A percentile compares a stretch with the other conserved stretches of the same genome.
phyloP scores from a whole-genome alignment of 1,140 invertebrate species.

The Drosophila lacertosa region DNA sequence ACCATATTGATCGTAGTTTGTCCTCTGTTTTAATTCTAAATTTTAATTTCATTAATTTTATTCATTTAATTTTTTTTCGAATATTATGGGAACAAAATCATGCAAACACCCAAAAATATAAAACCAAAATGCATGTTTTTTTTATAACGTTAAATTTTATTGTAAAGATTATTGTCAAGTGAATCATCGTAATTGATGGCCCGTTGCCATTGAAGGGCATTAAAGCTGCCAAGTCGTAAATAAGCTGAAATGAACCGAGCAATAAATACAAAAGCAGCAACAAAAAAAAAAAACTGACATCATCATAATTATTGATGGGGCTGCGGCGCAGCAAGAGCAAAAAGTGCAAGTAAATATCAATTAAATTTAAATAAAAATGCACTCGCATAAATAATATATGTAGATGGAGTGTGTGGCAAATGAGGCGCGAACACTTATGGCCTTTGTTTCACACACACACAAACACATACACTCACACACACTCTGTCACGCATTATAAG shows the following conservation, averaged over 20 bases:
- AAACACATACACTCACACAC: slow-evolving; percentile 30
- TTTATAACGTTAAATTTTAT: too few species aligned
- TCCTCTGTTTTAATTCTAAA: too few species aligned
- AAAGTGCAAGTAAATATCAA: slow-evolving; percentile 51
- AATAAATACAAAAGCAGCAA: slow-evolving; percentile 3
- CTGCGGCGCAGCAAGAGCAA: slow-evolving; percentile 6
- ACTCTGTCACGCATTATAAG: slow-evolving; percentile 65
- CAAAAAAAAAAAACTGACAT: slow-evolving; percentile 22
- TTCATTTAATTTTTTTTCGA: too few species aligned
- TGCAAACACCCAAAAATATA: too few species aligned
- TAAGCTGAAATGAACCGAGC: slow-evolving; percentile 35
- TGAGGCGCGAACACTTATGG: slow-evolving; percentile 65
- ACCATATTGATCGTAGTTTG: too few species aligned
- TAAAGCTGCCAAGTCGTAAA: slow-evolving; percentile 51
- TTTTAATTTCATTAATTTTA: too few species aligned
- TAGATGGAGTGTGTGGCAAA: slow-evolving; percentile 62
- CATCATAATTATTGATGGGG: slow-evolving; percentile 56
- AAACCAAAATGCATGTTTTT: too few species aligned
- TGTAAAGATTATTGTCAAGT: slow-evolving; percentile 21
- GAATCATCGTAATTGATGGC: slow-evolving; percentile 40
- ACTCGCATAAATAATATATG: slow-evolving; percentile 63
- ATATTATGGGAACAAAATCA: too few species aligned
- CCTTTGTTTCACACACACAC: slow-evolving; percentile 25
- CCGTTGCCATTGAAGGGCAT: slow-evolving; percentile 16
- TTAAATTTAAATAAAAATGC: slow-evolving; percentile 80